A percentile compares a stretch with the other conserved stretches of the same genome.
Evolutionary conservation across 1,140 invertebrate genomes (phyloP).

Genomic region (Drosophila nigromelanica): DNA sequence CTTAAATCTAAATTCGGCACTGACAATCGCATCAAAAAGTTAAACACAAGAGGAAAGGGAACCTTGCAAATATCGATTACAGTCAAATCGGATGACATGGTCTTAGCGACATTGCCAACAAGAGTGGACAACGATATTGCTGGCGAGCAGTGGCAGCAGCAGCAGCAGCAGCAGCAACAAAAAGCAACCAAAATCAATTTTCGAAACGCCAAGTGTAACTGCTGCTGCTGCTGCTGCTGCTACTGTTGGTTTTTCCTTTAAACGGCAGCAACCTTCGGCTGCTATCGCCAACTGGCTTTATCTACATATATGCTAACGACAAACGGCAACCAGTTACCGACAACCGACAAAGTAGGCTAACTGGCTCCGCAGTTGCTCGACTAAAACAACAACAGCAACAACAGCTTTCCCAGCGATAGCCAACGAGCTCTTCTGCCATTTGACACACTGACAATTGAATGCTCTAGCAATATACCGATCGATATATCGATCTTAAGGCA

Average conservation of each 20-base stretch:
- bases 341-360: slow-evolving; percentile 64
- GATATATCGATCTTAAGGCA: too few species aligned
- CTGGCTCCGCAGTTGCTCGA: slow-evolving; percentile 51
- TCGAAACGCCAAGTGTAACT: neutral
- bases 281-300: slow-evolving; percentile 60
- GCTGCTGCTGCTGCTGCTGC: neutral
- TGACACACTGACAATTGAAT: neutral
- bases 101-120: slow-evolving; percentile 72
- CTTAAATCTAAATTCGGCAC: neutral
- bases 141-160: slow-evolving; percentile 8
- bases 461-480: neutral
- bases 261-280: slow-evolving; percentile 46
- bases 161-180: slow-evolving; percentile 33
- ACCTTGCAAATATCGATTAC: neutral
- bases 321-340: slow-evolving; percentile 63
- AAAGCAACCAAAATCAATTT: slow-evolving; percentile 1
- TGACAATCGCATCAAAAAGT: neutral
- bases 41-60: neutral
- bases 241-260: slow-evolving; percentile 12
- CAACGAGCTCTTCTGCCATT: neutral
- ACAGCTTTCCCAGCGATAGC: slow-evolving; percentile 20
- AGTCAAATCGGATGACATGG: slow-evolving; percentile 50
- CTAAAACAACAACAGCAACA: slow-evolving; percentile 23
- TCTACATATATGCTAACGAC: slow-evolving; percentile 56
- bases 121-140: slow-evolving; percentile 65